A percentile compares a stretch with the other conserved stretches of the same genome.
Conservation (phyloP, 2,888 invertebrate species). For the Odontothrips loti region DNA sequence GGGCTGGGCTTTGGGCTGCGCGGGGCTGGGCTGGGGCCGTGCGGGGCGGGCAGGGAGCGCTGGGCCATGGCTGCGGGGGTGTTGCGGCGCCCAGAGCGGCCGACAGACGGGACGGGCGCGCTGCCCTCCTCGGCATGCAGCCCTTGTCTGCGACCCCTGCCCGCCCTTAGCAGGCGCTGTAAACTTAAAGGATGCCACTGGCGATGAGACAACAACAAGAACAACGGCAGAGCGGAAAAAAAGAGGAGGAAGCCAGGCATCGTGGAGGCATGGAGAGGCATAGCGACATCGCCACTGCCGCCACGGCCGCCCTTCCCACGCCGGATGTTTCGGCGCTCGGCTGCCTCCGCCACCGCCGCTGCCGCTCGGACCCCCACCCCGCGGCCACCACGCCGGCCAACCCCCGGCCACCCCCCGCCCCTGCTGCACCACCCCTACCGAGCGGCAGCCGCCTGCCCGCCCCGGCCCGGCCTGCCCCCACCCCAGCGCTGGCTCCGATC, state of each 20-base stretch:
- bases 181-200: conserved; percentile 24
- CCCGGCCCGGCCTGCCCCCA: neutral
- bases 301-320: neutral
- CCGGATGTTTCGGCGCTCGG: conserved; percentile 23
- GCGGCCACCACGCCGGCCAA: neutral
- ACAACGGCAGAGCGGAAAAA: neutral
- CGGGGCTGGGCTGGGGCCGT: too few species aligned
- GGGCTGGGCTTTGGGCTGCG: too few species aligned
- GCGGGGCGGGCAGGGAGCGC: too few species aligned
- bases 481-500: conserved; percentile 4
- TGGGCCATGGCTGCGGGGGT: too few species aligned
- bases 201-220: conserved; percentile 16
- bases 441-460: neutral
- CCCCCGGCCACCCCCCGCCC: neutral
- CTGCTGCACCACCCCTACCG: neutral
- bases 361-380: neutral
- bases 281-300: neutral
- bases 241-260: neutral
- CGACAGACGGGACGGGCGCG: too few species aligned
- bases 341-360: neutral
- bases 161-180: neutral
- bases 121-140: neutral
- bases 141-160: neutral
- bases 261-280: neutral
- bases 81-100: too few species aligned